Base-by-base conservation (phyloP, 2,797 vertebrate species). In the Orientallactaga sibirica region DNA sequence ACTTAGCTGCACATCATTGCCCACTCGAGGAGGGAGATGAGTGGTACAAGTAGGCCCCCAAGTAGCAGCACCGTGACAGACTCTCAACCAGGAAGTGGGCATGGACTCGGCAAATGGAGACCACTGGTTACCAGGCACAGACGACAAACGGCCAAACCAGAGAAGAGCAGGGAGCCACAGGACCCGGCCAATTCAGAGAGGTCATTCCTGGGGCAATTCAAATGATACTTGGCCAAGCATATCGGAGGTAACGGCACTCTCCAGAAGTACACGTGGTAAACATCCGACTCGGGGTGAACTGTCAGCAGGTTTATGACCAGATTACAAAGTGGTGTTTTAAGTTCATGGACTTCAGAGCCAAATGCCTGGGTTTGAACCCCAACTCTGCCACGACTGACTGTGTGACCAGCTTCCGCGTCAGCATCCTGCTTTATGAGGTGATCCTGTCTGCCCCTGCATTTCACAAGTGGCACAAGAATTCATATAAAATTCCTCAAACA, bases 171-270 rank as follows among this genome's bases (percentile, higher is more conserved):
- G 87, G 92, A 90, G 76, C 33, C 90, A 78, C 37, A 86, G 61
- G 73, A 79, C 79, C 52, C 79, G 61, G 93, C n/a, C 41, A 92
- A 79, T 52, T 25, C 68, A 88, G 48, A 95, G 24, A 86, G 95
- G 94, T 95, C 94, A 96, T 94, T 92, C 70, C 52, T 58, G 70
- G 95, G 96, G 83, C 86, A 95, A 94, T 88, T 88, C 88, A 89
- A 94, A 95, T 96, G 87, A 95, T 62, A 88, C 77, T 93, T 84
- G 75, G 79, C 25, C 90, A 94, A 96, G 76, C 92, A 24, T 64
- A 62, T 82, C 78, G 78, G 74, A 91, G 73, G 82, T 92, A 96
- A 71, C 43, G 62, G 70, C 86, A 77, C 33, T 92, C 75, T 14
- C 93, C 88, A 96, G 81, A 92, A 94, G 86, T 83, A 78, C 48